Base-by-base conservation (phyloP, 2,797 vertebrate genomes). In the Argya squamiceps region DNA sequence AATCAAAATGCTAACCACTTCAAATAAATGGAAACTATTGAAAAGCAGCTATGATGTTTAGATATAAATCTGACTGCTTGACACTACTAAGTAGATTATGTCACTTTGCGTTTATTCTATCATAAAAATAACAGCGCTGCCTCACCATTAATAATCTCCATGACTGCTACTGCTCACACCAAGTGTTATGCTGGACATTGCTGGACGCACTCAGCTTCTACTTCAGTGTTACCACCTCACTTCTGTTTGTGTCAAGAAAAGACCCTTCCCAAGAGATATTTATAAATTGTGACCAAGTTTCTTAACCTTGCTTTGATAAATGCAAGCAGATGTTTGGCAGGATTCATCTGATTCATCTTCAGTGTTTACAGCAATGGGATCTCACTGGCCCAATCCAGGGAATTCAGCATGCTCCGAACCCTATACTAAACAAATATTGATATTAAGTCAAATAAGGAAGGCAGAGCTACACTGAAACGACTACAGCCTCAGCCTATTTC, bases 291-390 rank as follows among this genome's bases (percentile, higher is more conserved):
- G 67, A 93, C 67, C 74, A 79, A 73, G 50, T 92, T 93, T 79
- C 73, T 88, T 86, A 92, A 63, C 39, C 77, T 87, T 95, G 55
- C 92, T 96, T 88, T 87, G 83, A 84, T 79, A 90, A 96, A 92
- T 76, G 70, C 76, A 93, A 87, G 34, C 88, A 94, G 88, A 87
- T 94, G 86, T 79, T 96, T 95, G 85, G 77, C 63, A 84, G 41
- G 47, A 84, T 47, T 75, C 2, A 39, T 77, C 52, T 84, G 87
- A 80, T 88, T 92, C 41, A 77, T 63, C 55, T 68, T 71, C 80
- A 63, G 55, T 65, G 80, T 96, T 95, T 93, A 79, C 9, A 90
- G 74, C 46, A 81, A 81, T 8, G 26, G 47, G 70, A 90, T 73
- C 36, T 34, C 30, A 36, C 46, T 87, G 83, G 55, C 76, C 79